Conservation (phyloP, 92 coral and sea anemone genomes). For the Porites lobata region DNA sequence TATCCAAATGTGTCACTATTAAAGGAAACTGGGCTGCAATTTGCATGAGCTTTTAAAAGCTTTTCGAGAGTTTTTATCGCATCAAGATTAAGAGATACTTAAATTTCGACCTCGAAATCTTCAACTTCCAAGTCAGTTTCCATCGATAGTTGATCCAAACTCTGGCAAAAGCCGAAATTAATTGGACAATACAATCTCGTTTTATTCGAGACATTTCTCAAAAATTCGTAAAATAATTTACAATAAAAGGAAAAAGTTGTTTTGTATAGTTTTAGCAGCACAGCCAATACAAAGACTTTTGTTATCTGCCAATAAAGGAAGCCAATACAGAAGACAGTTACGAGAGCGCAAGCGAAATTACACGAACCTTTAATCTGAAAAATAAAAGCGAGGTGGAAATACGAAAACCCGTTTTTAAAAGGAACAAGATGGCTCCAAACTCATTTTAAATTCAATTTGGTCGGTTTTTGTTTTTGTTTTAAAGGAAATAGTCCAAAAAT, state of each 20-base stretch:
- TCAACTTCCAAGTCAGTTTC: no score
- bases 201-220: background rate
- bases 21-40: conserved; percentile 15
- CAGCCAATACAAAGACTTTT: background rate
- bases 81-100: conserved; percentile 13
- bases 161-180: background rate
- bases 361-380: background rate
- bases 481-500: background rate
- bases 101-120: background rate
- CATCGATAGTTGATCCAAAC: background rate
- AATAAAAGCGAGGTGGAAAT: no score
- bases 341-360: background rate
- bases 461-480: background rate
- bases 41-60: conserved; percentile 51
- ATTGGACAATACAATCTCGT: background rate
- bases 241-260: background rate
- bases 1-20: conserved; percentile 43
- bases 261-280: background rate
- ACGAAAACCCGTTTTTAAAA: background rate
- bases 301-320: background rate
- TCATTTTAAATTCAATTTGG: background rate
- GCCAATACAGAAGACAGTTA: background rate
- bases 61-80: background rate
- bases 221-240: background rate
- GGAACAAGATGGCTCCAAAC: background rate